These are phyloP conservation scores for Lasaia peninsularis DNA, from an alignment of 1,140 invertebrate genomes.

Conservation along the genomic window DNA sequence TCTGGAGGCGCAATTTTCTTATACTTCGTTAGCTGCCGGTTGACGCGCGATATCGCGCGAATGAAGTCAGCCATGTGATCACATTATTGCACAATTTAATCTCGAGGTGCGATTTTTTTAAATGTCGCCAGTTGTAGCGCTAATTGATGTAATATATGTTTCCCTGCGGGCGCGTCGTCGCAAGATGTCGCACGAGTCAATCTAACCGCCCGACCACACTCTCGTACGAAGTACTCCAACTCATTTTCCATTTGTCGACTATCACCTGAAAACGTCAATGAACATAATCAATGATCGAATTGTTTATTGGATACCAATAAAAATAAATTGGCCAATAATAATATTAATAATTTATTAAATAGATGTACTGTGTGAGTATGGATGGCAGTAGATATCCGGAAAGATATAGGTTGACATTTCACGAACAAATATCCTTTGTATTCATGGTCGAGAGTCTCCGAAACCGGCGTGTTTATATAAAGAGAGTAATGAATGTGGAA, in stretches of 20 bases:
- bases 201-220: constrained; percentile 85
- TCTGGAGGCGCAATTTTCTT: constrained; percentile 79
- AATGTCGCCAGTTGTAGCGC: constrained; percentile 80
- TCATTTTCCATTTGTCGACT: constrained; percentile 73
- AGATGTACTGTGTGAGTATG: too few species aligned
- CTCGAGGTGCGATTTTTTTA: constrained; percentile 79
- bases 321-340: too few species aligned
- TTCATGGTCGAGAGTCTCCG: too few species aligned
- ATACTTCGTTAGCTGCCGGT: constrained; percentile 81
- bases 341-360: too few species aligned
- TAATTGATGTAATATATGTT: constrained; percentile 79
- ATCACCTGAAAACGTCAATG: constrained; percentile 39
- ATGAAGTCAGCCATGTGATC: too few species aligned
- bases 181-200: constrained; percentile 70
- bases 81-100: constrained; percentile 23
- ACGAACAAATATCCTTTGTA: too few species aligned
- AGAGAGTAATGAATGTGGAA: too few species aligned
- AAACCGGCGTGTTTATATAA: too few species aligned
- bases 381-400: too few species aligned
- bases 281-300: too few species aligned
- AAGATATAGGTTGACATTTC: too few species aligned
- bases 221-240: constrained; percentile 93
- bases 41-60: constrained; percentile 70
- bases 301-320: too few species aligned
- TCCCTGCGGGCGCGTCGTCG: constrained; percentile 69